Percentiles rank a stretch among this genome's conserved stretches.
phyloP scores from a whole-genome alignment of 2,888 invertebrate species.

The Mesorhabditis belari region DNA sequence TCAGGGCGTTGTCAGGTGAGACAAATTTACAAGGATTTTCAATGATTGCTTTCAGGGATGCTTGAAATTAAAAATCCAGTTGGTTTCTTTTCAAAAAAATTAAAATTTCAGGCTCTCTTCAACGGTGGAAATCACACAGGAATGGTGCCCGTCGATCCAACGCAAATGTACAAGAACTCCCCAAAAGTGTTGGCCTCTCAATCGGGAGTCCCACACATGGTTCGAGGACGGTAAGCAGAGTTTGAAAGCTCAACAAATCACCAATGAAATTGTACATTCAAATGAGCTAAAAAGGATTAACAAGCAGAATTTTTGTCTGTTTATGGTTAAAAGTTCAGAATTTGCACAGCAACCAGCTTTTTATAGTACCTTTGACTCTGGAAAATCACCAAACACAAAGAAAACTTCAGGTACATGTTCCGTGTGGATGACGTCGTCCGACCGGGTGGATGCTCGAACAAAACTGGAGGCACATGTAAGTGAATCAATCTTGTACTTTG shows the following conservation, averaged over 20 bases:
- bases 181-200: constrained; percentile 49
- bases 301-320: too few relatives aligned
- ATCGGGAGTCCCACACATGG: constrained; percentile 51
- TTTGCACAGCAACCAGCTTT: too few relatives aligned
- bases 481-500: too few relatives aligned
- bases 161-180: constrained; percentile 48
- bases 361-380: too few relatives aligned
- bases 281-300: too few relatives aligned
- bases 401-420: constrained; percentile 68
- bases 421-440: constrained; percentile 88
- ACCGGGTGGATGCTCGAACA: constrained; percentile 71
- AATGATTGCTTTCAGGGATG: not conserved
- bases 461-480: constrained; percentile 52
- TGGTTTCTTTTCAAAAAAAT: not conserved
- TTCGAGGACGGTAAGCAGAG: constrained; percentile 63
- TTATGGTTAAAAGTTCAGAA: too few relatives aligned
- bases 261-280: too few relatives aligned
- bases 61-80: not conserved
- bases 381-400: too few relatives aligned
- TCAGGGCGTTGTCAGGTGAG: constrained; percentile 48
- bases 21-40: not conserved
- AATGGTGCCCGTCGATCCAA: constrained; percentile 50
- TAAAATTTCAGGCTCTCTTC: constrained; percentile 44
- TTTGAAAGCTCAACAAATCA: too few relatives aligned
- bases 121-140: constrained; percentile 53